Evolutionary conservation across 2,113 vertebrate genomes (phyloP).

Genomic region (Vulpes lagopus): DNA sequence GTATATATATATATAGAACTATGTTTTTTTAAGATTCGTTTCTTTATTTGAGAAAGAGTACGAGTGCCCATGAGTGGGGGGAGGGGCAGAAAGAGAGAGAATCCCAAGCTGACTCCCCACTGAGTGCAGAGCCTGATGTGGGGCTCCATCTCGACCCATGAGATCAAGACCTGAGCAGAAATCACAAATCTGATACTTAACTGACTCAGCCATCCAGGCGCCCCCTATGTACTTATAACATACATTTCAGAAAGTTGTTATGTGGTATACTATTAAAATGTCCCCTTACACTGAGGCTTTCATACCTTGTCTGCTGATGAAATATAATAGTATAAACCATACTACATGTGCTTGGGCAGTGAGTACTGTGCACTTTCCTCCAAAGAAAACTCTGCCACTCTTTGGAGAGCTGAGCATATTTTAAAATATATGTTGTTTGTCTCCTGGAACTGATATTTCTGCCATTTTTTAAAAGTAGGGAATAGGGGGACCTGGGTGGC

Average conservation of each 20-base stretch:
- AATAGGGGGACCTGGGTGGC: neutral
- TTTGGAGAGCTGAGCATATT: neutral
- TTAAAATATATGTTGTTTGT: neutral
- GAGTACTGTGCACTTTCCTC: neutral
- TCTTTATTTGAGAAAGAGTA: neutral
- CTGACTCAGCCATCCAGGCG: neutral
- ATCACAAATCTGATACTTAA: neutral
- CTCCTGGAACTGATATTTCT: slow-evolving; percentile 16
- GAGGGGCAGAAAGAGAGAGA: neutral
- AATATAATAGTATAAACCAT: neutral
- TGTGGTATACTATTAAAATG: neutral
- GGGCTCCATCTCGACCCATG: neutral
- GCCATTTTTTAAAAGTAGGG: neutral
- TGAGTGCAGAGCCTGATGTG: neutral
- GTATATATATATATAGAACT: neutral
- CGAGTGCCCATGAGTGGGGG: neutral
- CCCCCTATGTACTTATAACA: neutral
- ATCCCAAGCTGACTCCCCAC: neutral
- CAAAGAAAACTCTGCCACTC: neutral
- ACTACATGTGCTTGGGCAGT: neutral
- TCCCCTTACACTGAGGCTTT: neutral
- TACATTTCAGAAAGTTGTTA: neutral
- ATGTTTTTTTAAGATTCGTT: neutral
- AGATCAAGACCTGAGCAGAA: neutral
- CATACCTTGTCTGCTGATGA: neutral